Evolutionary conservation across 2,797 vertebrate genomes (phyloP), one percentile per base, ranked within the genome.

Genomic region (Saxicola maurus): DNA sequence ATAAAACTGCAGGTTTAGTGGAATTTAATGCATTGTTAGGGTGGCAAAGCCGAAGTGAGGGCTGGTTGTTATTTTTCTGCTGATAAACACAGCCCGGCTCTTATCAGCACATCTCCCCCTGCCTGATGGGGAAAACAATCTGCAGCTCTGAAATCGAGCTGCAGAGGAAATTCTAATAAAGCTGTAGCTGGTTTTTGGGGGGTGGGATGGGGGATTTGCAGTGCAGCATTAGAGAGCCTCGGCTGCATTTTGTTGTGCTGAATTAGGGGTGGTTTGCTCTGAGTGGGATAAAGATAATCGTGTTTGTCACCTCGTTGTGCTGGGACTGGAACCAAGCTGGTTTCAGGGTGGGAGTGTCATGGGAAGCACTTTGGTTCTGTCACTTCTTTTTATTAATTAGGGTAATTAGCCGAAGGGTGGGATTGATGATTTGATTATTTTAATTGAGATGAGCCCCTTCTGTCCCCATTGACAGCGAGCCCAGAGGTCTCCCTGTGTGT

Each of bases 191-290:
- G 31, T 84, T 87, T 88, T 55, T 20, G 24, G 51, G 65, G 66
- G 65, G 6, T 45, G 75, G 60, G 81, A 64, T 46, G 45, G 46
- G 46, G 87, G 75, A 6, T 90, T 94, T 85, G 84, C 59, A 15
- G 1, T 25, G 82, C 62, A 35, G 94, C 86, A 13, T 94, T 84
- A 67, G 90, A 13, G 64, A 87, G 92, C 88, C 74, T 87, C 76
- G 16, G 21, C 51, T 89, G 92, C 52, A 30, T 95, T 48, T 7
- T 79, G 62, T 30, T 75, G 89, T 38, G 86, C 83, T 67, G 76
- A 86, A 82, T 93, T 90, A 89, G 81, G 86, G 89, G 73, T 86
- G 92, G 77, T 61, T 86, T 75, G 82, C 85, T 88, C 61, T 67
- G 88, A 87, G 89, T 33, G 89, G 93, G 92, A 75, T 49, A n/a